Evolutionary conservation across 2,113 vertebrate genomes (phyloP).

Genomic region (Saguinus midas): DNA sequence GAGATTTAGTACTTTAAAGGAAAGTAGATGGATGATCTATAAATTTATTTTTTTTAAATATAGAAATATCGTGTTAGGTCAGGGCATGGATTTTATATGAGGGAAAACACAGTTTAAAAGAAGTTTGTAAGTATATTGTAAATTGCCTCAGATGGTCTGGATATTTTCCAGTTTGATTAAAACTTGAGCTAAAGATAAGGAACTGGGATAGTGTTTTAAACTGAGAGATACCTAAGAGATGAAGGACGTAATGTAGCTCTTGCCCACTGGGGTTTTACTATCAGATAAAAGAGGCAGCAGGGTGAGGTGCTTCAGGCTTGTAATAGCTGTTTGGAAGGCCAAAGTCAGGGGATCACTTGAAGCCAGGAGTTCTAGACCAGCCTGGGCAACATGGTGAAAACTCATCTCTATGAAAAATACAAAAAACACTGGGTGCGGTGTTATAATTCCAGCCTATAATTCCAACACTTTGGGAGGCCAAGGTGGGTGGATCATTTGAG

Average conservation of each 20-base stretch:
- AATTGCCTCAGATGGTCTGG: neutral
- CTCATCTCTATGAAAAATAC: too few species aligned
- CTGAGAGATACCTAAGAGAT: neutral
- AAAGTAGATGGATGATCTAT: neutral
- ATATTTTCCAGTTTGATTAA: neutral
- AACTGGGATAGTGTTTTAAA: neutral
- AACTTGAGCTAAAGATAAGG: neutral
- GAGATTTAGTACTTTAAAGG: neutral
- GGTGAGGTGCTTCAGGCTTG: neutral
- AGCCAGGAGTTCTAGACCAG: too few species aligned
- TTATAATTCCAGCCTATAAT: neutral
- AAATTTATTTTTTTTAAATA: neutral
- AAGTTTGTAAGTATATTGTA: neutral
- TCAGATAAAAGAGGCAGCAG: neutral
- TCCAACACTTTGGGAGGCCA: neutral
- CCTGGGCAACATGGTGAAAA: too few species aligned
- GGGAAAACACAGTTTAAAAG: neutral
- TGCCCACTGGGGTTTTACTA: neutral
- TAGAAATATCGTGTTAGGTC: neutral
- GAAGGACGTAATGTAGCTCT: too few species aligned
- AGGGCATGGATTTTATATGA: neutral
- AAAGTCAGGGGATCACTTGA: too few species aligned
- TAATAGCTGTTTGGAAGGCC: too few species aligned
- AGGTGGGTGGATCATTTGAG: too few species aligned
- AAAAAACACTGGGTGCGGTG: rapidly evolving